phyloP scores from a whole-genome alignment of 2,888 invertebrate species.

The Glaucopsyche alexis region DNA sequence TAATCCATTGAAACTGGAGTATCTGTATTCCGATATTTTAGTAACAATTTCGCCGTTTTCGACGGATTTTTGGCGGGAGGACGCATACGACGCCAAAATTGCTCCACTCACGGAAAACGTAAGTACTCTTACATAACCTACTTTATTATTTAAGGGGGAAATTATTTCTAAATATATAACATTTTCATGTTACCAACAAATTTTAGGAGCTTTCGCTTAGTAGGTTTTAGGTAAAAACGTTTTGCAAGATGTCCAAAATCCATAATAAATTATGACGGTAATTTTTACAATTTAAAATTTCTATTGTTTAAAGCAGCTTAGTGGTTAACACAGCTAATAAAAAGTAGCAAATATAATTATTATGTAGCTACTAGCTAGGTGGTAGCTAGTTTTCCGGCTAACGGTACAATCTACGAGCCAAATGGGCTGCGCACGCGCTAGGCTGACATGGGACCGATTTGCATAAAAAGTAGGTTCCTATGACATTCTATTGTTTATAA shows the following conservation, averaged over 20 bases:
- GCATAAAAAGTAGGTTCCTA: slow-evolving; percentile 42
- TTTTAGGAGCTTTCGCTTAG: too few species aligned
- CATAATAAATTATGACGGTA: too few species aligned
- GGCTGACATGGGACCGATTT: slow-evolving; percentile 42
- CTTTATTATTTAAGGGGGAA: slow-evolving; percentile 18
- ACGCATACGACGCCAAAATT: slow-evolving; percentile 65
- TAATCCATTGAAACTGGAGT: slow-evolving; percentile 57
- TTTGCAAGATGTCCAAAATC: too few species aligned
- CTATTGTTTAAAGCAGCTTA: neutral
- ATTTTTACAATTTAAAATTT: too few species aligned
- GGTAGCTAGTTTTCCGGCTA: slow-evolving; percentile 38
- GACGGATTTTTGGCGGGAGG: slow-evolving; percentile 58
- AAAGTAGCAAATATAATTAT: neutral
- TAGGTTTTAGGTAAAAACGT: too few species aligned
- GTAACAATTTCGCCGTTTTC: slow-evolving; percentile 51
- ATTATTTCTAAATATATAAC: too few species aligned
- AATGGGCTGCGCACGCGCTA: slow-evolving; percentile 41
- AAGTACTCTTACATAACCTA: slow-evolving; percentile 43
- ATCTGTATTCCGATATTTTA: slow-evolving; percentile 51
- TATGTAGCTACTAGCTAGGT: neutral
- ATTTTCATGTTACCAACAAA: too few species aligned
- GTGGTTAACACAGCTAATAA: slow-evolving; percentile 19
- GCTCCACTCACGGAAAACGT: slow-evolving; percentile 69
- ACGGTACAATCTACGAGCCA: slow-evolving; percentile 39
- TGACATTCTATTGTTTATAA: slow-evolving; percentile 32